Base-by-base conservation (phyloP, 2,797 vertebrate genomes). In the Ambastaia sidthimunki region DNA sequence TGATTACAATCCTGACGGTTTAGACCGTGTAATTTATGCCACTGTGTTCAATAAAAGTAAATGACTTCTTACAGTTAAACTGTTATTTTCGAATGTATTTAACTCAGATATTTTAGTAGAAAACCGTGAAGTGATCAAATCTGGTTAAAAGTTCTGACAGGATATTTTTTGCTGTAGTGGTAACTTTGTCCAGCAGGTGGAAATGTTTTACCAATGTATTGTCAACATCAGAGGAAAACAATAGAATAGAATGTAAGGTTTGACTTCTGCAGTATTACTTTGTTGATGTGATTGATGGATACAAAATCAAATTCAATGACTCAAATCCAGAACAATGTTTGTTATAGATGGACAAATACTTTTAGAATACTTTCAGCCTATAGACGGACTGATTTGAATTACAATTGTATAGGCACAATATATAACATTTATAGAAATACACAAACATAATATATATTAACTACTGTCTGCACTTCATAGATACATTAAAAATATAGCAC, bases 131-230 rank as follows among this genome's bases (percentile, higher is more conserved):
- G 11, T 57, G 19, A 19, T 57, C 4, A 21, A 57, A 57, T 57
- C 21, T 23, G 15, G 7, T 16, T 9, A 1, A 52, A 18, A 18
- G 16, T 52, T 52, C 16, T 52, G 15, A 52, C 48, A 52, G 47
- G 48, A 10, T 4, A 3, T 16, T 6, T 69, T 9, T 7, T 19
- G 47, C 28, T 71, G 74, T 57, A 31, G 41, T 77, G 25, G 2
- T 9, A 1, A 19, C 13, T 37, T 60, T 60, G 52, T 50, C 80
- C 80, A 77, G 50, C 55, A 82, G 80, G 37, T 73, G 69, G 80
- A 67, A 13, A 25, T 54, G 41, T 71, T 54, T 7, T 63, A 34
- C 55, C 25, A 23, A n/a, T 25, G 48, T 5, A 5, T n/a, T n/a
- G n/a, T 21, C 31, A 23, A 21, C 25, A 16, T 44, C 25, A 3